Conservation (phyloP, 1,140 invertebrate genomes). For the Zaprionus camerounensis region DNA sequence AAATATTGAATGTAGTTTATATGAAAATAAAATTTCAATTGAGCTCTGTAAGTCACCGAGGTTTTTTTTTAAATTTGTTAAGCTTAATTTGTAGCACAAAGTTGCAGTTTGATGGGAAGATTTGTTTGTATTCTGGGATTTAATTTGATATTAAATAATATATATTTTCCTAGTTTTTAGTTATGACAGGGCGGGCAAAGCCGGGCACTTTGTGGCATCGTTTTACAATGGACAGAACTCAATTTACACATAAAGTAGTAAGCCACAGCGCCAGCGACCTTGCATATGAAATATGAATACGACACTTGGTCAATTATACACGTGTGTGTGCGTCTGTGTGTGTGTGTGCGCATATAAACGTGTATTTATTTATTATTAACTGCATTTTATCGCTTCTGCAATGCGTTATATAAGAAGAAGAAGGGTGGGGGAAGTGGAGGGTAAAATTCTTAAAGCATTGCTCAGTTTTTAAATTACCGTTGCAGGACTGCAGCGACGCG, state of each 20-base stretch:
- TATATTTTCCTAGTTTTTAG: neutral
- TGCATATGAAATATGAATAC: conserved; percentile 46
- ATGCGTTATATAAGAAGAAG: neutral
- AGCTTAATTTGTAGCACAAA: neutral
- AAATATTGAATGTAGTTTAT: neutral
- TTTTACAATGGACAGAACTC: conserved; percentile 10
- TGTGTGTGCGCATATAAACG: neutral
- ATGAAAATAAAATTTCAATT: neutral
- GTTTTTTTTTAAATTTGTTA: neutral
- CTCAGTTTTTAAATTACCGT: conserved; percentile 51
- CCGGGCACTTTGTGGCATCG: neutral
- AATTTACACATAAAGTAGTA: conserved; percentile 26
- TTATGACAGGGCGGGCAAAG: neutral
- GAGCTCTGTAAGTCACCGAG: neutral
- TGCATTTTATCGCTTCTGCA: conserved; percentile 31
- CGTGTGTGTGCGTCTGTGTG: neutral
- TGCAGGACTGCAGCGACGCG: conserved; percentile 14
- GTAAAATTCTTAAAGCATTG: conserved; percentile 55
- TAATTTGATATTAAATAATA: neutral
- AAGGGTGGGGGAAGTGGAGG: neutral
- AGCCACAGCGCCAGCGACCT: conserved; percentile 24
- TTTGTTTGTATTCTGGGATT: neutral
- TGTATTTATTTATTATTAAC: conserved; percentile 44
- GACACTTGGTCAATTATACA: conserved; percentile 39
- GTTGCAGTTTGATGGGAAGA: neutral